Conservation (phyloP, 1,140 invertebrate species). For the Drosophila ercepeae region DNA sequence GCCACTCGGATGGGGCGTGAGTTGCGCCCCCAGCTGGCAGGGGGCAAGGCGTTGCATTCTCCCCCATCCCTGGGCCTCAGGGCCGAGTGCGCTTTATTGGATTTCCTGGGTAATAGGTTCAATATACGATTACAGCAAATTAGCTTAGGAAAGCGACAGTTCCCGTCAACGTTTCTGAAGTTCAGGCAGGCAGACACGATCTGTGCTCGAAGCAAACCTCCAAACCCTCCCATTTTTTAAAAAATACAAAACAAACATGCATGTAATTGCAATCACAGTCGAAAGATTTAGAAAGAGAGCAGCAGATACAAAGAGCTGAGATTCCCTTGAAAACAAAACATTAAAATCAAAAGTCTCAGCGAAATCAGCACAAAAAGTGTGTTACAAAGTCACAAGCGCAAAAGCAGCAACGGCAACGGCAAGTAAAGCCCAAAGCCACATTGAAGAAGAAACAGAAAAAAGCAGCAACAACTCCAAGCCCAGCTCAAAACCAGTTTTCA, state of each 20-base stretch:
- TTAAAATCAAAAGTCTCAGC: conserved; percentile 75
- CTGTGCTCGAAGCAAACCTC: background rate
- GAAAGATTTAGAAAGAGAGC: background rate
- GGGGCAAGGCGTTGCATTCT: conserved; percentile 5
- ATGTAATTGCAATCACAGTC: background rate
- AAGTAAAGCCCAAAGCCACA: conserved; percentile 73
- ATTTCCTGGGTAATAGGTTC: conserved; percentile 63
- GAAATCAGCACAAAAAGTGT: conserved; percentile 77
- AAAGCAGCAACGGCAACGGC: conserved; percentile 54
- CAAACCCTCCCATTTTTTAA: no score
- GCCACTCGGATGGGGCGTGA: conserved; percentile 60
- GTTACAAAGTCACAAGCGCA: conserved; percentile 80
- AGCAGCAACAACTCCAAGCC: conserved; percentile 52
- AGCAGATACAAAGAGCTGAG: background rate
- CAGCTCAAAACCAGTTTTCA: conserved; percentile 69
- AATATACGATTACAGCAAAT: conserved; percentile 70
- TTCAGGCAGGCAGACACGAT: background rate
- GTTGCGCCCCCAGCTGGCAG: conserved; percentile 11
- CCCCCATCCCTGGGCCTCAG: conserved; percentile 17
- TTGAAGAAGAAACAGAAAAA: conserved; percentile 68
- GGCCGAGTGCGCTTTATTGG: conserved; percentile 57
- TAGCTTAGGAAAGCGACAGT: conserved; percentile 24
- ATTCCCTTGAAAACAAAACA: conserved; percentile 6
- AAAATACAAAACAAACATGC: no score
- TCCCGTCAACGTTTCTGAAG: background rate